Evolutionary conservation across 2,888 invertebrate genomes (phyloP).

Genomic region (Cheilosia soror): DNA sequence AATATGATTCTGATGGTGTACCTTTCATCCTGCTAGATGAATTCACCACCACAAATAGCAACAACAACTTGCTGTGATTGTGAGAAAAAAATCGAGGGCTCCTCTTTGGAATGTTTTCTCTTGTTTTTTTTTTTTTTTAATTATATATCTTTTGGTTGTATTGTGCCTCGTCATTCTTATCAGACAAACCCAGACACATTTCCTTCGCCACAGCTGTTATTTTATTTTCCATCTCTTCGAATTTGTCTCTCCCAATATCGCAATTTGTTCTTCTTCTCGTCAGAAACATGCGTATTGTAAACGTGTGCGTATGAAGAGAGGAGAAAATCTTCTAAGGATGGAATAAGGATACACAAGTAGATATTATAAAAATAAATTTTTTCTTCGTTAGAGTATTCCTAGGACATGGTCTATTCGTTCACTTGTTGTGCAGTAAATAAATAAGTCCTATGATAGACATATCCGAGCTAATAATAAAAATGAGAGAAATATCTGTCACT

Average conservation of each 20-base stretch:
- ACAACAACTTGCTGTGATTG: slow-evolving; percentile 4
- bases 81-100: slow-evolving; percentile 14
- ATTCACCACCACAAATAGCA: slow-evolving; percentile 20
- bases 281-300: slow-evolving; percentile 60
- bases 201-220: slow-evolving; percentile 67
- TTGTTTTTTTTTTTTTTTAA: neutral
- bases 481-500: neutral
- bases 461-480: neutral
- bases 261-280: slow-evolving; percentile 18
- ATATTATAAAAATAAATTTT: slow-evolving; percentile 15
- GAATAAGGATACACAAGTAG: slow-evolving; percentile 11
- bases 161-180: slow-evolving; percentile 65
- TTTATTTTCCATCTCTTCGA: slow-evolving; percentile 50
- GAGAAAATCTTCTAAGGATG: neutral
- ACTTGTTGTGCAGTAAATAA: neutral
- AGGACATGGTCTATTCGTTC: slow-evolving; percentile 9
- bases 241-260: slow-evolving; percentile 12
- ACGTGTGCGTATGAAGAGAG: slow-evolving; percentile 27
- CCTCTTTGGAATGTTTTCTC: slow-evolving; percentile 16
- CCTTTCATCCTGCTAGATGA: neutral
- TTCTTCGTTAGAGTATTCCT: slow-evolving; percentile 5
- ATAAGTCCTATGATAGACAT: neutral
- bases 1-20: slow-evolving; percentile 27
- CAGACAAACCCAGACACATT: slow-evolving; percentile 66
- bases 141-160: slow-evolving; percentile 29